Base-by-base conservation (phyloP, 2,797 vertebrate genomes). In the Fundulus diaphanus region DNA sequence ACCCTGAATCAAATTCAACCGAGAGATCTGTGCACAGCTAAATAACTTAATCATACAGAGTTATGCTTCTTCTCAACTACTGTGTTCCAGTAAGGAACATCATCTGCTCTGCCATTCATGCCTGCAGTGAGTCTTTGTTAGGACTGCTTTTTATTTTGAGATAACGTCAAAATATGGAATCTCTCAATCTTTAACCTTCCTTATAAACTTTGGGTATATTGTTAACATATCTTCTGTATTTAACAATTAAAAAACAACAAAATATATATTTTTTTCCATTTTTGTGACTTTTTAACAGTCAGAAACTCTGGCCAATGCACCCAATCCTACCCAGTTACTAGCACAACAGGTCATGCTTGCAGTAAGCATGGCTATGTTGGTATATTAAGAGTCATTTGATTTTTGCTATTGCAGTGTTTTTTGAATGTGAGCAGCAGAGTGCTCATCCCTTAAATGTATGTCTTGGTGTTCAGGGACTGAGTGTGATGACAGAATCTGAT, bases 401-500 rank as follows among this genome's bases (percentile, higher is more conserved):
- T 13, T 61, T 80, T 81, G 68, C 67, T 74, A 20, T 65, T 79
- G 61, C 68, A 54, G 46, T 16, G 6, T 3, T 63, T 77, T 24
- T 1, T 12, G 80, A 46, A 27, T 35, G 24, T 29, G 29, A 63
- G 24, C 2, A 42, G 35, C 48, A 57, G 57, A 72, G 24, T 22
- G 63, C 67, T 80, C 46, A 76, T 48, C 61, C 74, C 46, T 37
- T 68, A 75, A 79, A 80, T 48, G 68, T 44, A 73, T 27, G 77
- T 74, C 40, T 75, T 68, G 44, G 71, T 85, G 69, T 80, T 82
- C 29, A 40, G 82, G 70, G 70, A 68, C 84, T 81, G 73, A 35
- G 57, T 18, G 59, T 2, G 57, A 67, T 74, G 54, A 82, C 68
- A 83, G 76, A 78, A 82, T 87, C 85, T 6, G 15, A 56, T 81